A percentile compares a stretch with the other conserved stretches of the same genome.
Conservation (phyloP, 2,797 vertebrate species). For the Acanthiza pusilla region DNA sequence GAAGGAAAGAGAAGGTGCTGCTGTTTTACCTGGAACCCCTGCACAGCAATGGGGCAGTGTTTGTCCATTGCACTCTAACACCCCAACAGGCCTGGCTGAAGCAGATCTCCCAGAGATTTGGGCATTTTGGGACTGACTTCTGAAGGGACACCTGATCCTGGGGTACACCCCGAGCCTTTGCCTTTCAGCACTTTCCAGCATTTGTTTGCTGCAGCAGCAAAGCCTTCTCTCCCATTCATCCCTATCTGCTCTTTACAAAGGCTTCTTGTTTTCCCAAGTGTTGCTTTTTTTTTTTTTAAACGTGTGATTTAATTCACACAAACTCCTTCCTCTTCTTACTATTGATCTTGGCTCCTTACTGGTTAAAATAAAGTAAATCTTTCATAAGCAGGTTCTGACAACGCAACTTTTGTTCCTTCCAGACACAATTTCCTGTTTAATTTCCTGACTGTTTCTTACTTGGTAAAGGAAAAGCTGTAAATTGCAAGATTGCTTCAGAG, state of each 20-base stretch:
- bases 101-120: background rate
- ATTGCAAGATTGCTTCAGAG: conserved; percentile 28
- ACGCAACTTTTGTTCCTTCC: conserved; percentile 43
- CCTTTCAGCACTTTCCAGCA: background rate
- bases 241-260: conserved; percentile 3
- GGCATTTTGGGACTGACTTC: background rate
- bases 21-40: background rate
- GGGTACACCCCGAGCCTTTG: background rate
- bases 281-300: background rate
- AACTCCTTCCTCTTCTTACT: conserved; percentile 16
- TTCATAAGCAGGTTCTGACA: conserved; percentile 37
- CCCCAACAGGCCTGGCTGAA: background rate
- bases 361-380: conserved; percentile 46
- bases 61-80: background rate
- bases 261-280: conserved; percentile 1
- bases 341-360: conserved; percentile 38
- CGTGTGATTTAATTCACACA: background rate
- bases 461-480: conserved; percentile 49
- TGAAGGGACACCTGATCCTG: background rate
- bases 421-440: conserved; percentile 65
- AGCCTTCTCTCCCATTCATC: background rate
- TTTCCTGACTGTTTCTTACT: conserved; percentile 51
- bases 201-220: background rate
- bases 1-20: background rate
- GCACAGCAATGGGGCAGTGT: fast-evolving